A percentile compares a stretch with the other conserved stretches of the same genome.
These are phyloP conservation scores for Lordiphosa clarofinis DNA, from an alignment of 1,140 invertebrate species.

Conservation along the genomic window DNA sequence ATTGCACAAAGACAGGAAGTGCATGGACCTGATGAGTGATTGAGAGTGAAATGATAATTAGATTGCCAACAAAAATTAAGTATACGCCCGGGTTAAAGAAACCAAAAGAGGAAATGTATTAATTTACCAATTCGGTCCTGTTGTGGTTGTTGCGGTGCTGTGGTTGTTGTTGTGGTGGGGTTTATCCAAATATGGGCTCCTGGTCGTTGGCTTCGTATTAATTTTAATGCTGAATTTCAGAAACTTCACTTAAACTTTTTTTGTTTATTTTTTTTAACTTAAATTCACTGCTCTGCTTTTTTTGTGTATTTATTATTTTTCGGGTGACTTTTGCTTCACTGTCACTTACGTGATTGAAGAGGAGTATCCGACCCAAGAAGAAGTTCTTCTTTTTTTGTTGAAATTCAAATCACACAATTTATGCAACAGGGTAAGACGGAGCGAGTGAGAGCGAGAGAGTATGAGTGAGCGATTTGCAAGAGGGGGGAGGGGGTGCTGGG, in stretches of 20 bases:
- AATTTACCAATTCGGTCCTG: constrained; percentile 63
- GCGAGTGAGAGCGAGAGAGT: constrained; percentile 1
- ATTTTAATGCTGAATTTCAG: constrained; percentile 24
- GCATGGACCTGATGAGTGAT: constrained; percentile 38
- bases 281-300: constrained; percentile 74
- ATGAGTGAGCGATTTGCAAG: not conserved
- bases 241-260: constrained; percentile 64
- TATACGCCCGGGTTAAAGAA: constrained; percentile 50
- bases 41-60: constrained; percentile 23
- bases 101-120: constrained; percentile 23
- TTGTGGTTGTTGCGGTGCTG: constrained; percentile 24
- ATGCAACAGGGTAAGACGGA: constrained; percentile 45
- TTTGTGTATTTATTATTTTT: constrained; percentile 21
- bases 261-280: constrained; percentile 30
- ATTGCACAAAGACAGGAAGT: constrained; percentile 66
- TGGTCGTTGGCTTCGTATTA: constrained; percentile 42
- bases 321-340: constrained; percentile 41
- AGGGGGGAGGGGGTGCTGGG: not conserved
- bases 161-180: constrained; percentile 15
- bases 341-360: constrained; percentile 29
- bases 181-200: constrained; percentile 71
- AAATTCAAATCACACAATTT: constrained; percentile 74
- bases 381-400: constrained; percentile 46
- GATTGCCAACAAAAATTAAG: constrained; percentile 59
- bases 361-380: constrained; percentile 14